Base-by-base conservation (phyloP, 2,797 vertebrate species). In the Octomys mimax region DNA sequence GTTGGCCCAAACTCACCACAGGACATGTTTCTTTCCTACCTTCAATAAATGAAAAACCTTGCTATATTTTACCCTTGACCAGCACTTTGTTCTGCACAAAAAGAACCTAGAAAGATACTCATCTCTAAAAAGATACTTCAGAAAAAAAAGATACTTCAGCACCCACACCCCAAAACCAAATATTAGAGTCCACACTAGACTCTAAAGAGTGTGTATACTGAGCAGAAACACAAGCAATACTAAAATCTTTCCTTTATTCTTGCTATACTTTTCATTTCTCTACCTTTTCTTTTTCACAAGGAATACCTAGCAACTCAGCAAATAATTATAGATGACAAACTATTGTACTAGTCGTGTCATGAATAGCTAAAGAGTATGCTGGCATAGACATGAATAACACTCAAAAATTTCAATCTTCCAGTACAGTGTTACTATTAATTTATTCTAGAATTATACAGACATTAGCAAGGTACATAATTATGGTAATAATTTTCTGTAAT, bases 291-390 rank as follows among this genome's bases (percentile, higher is more conserved):
- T 86, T 92, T 59, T 21, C 22, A 80, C 39, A 71, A 94, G 28
- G 24, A 90, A 6, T 92, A 12, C n/a, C 24, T 66, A 92, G 10
- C 57, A 89, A 87, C 68, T 97, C 19, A 95, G 88, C 92, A 98
- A 98, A 96, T 21, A 97, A 96, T 97, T 95, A 95, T 61, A 95
- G 87, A 95, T 97, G 70, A 96, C 49, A 97, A 98, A 98, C 66
- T 95, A 57, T 96, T 98, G 46, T 89, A 87, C 39, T 95, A 92
- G 42, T 42, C 96, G 18, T 83, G 83, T 87, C 77, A 79, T 95
- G 16, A 96, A 95, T 89, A 98, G 70, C 87, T 96, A 73, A 96
- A 83, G 22, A 71, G 91, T 89, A 75, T 91, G n/a, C 96, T 95
- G 61, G 22, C 62, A 97, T 82, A 96, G 42, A 95, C 36, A 75